Evolutionary conservation across 2,888 invertebrate species (phyloP).

Genomic region (Tipula confusa): DNA sequence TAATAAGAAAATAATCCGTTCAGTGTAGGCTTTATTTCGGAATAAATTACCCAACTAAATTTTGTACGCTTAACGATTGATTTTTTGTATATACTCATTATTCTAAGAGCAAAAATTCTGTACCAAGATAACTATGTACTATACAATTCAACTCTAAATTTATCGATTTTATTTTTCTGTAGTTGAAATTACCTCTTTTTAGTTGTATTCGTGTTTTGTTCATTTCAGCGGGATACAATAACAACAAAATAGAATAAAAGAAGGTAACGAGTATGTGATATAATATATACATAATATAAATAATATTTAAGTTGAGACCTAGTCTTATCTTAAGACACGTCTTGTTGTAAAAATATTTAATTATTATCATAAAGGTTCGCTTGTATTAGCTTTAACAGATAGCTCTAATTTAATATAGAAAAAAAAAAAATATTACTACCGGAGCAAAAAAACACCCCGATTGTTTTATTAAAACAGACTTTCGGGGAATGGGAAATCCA

Average conservation of each 20-base stretch:
- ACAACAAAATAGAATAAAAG: not conserved
- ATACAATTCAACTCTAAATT: conserved; percentile 21
- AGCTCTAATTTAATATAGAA: conserved; percentile 21
- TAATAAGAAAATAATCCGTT: too few species aligned
- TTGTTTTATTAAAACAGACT: conserved; percentile 28
- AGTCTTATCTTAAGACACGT: not conserved
- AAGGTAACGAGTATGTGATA: not conserved
- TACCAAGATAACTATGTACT: not conserved
- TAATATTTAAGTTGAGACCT: not conserved
- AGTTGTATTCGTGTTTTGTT: conserved; percentile 14
- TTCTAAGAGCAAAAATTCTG: not conserved
- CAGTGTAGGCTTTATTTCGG: too few species aligned
- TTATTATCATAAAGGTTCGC: not conserved
- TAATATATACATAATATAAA: not conserved
- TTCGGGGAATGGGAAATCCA: conserved; percentile 7
- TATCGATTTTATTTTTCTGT: conserved; percentile 25
- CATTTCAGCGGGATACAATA: not conserved
- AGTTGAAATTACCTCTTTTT: conserved; percentile 7
- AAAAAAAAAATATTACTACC: conserved; percentile 3
- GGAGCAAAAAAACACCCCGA: conserved; percentile 26
- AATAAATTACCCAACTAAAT: too few species aligned
- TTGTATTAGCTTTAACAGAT: not conserved
- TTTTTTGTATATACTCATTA: too few species aligned
- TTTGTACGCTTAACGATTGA: too few species aligned
- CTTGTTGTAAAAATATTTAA: not conserved